These are phyloP conservation scores for Apodemus speciosus DNA, from an alignment of 2,113 vertebrate species.

Conservation along the genomic window DNA sequence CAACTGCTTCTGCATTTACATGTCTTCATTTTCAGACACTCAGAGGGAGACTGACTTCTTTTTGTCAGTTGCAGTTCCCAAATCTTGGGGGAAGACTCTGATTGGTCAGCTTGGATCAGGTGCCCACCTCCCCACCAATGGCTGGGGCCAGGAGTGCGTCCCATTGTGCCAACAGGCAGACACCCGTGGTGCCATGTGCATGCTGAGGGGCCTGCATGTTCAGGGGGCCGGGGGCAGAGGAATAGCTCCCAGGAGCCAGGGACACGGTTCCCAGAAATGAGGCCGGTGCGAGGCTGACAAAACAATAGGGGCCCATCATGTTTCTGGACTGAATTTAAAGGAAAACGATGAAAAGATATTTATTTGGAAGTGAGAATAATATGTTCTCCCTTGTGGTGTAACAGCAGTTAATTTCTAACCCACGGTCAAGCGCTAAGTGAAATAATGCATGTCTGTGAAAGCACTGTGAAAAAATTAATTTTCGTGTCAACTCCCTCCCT, in stretches of 20 bases:
- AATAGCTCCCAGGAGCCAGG: neutral
- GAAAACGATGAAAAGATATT: slow-evolving; percentile 32
- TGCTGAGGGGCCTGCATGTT: neutral
- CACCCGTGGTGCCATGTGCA: neutral
- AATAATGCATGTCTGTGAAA: slow-evolving; percentile 5
- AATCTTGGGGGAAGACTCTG: slow-evolving; percentile 36
- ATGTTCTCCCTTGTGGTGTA: neutral
- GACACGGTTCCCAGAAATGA: neutral
- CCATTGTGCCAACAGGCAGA: neutral
- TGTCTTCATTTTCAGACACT: slow-evolving; percentile 75
- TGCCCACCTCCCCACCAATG: slow-evolving; percentile 30
- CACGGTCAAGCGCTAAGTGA: neutral
- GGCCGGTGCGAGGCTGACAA: neutral
- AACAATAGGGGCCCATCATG: neutral
- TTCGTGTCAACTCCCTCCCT: neutral
- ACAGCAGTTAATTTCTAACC: slow-evolving; percentile 13
- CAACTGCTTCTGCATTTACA: slow-evolving; percentile 77
- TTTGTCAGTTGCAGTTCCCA: slow-evolving; percentile 66
- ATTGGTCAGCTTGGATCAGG: slow-evolving; percentile 49
- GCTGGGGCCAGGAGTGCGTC: neutral
- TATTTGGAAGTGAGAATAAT: slow-evolving; percentile 37
- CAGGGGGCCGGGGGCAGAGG: neutral
- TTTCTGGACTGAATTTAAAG: slow-evolving; percentile 23
- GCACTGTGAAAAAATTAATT: slow-evolving; percentile 22
- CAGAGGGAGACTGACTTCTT: slow-evolving; percentile 70